phyloP scores from a whole-genome alignment of 2,113 vertebrate genomes.

The Erinaceus europaeus region DNA sequence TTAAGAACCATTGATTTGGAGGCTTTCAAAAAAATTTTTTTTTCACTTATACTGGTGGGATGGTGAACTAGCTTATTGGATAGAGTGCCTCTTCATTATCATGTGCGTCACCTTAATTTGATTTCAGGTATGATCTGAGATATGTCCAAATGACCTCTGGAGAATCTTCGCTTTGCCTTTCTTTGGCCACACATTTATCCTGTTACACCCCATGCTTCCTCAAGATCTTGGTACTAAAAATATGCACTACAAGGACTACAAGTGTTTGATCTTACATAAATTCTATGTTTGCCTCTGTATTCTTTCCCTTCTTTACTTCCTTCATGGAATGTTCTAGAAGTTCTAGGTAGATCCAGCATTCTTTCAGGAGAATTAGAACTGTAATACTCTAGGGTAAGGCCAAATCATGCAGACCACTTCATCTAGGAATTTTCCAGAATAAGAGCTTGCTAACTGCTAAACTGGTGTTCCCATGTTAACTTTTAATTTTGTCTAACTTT shows the following conservation, averaged over 20 bases:
- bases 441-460: no score
- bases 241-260: no score
- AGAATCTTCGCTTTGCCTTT: background rate
- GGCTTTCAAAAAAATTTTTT: no score
- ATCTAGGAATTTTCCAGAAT: conserved; percentile 8
- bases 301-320: background rate
- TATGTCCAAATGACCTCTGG: no score
- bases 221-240: background rate
- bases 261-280: background rate
- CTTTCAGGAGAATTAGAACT: conserved; percentile 26
- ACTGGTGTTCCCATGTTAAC: background rate
- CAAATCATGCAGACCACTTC: no score
- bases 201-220: background rate
- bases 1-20: conserved; percentile 20
- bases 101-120: no score
- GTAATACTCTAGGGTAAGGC: no score
- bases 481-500: background rate
- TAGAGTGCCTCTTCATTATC: no score
- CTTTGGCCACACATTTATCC: conserved; percentile 1
- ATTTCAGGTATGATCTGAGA: no score
- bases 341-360: background rate
- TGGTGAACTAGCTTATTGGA: no score
- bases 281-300: background rate
- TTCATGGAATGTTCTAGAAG: background rate
- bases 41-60: no score